These are phyloP conservation scores for Ernsta delagoae DNA, from an alignment of 2,888 invertebrate species.

Conservation along the genomic window DNA sequence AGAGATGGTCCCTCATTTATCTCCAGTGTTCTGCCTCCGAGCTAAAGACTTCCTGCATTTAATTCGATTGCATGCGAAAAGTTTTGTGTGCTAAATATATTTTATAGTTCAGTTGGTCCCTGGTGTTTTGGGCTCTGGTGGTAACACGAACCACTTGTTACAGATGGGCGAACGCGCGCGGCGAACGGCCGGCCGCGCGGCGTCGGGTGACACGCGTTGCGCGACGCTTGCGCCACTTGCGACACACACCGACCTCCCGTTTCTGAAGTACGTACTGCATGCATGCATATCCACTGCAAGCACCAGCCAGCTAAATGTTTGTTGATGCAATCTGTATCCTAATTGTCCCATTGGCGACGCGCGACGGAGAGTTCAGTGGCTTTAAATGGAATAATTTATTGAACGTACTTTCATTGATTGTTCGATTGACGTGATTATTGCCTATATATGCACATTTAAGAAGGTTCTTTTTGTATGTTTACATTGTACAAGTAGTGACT, in stretches of 20 bases:
- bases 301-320: not conserved
- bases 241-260: constrained; percentile 47
- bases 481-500: no score
- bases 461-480: no score
- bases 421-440: no score
- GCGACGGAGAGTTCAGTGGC: not conserved
- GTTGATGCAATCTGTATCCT: constrained; percentile 6
- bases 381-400: not conserved
- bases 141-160: constrained; percentile 64
- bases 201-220: constrained; percentile 72
- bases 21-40: no score
- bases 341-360: constrained; percentile 8
- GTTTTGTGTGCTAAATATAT: not conserved
- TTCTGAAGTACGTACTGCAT: constrained; percentile 65
- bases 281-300: not conserved
- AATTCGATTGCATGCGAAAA: not conserved
- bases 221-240: constrained; percentile 55
- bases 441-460: no score
- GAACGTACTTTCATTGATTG: not conserved
- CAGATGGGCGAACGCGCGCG: constrained; percentile 78
- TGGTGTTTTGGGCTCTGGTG: constrained; percentile 45
- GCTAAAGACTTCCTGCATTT: no score
- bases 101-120: constrained; percentile 12
- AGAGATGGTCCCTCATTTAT: no score
- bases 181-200: constrained; percentile 70